These are phyloP conservation scores for Bubo scandiacus DNA, from an alignment of 2,113 vertebrate species.

Conservation along the genomic window DNA sequence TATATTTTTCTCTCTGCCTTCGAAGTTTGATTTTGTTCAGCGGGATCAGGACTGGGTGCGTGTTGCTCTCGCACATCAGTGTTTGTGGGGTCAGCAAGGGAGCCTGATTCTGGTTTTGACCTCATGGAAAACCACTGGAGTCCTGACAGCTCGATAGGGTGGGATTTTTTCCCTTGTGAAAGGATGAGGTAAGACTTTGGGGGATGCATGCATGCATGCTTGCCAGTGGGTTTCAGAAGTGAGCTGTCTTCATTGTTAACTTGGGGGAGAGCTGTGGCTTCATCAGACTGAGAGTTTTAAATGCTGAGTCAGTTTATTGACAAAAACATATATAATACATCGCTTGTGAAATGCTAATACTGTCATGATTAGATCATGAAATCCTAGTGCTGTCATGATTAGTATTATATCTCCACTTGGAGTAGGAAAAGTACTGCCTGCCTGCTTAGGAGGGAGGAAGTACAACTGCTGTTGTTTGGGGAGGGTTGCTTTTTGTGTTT, in stretches of 20 bases:
- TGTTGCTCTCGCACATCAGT: background rate
- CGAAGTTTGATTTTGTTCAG: background rate
- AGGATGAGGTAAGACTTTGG: background rate
- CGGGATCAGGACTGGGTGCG: background rate
- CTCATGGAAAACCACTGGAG: background rate
- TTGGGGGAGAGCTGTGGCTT: conserved; percentile 21
- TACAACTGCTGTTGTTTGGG: background rate
- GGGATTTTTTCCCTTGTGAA: conserved; percentile 25
- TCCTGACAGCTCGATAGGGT: background rate
- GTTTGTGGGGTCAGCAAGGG: background rate
- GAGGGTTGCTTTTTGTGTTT: background rate
- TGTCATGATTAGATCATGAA: conserved; percentile 57
- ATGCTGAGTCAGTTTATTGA: conserved; percentile 56
- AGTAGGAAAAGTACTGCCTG: conserved; percentile 49
- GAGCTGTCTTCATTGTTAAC: conserved; percentile 38
- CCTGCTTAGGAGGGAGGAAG: conserved; percentile 23
- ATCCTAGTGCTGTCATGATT: conserved; percentile 18
- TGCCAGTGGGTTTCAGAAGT: conserved; percentile 33
- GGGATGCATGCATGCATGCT: background rate
- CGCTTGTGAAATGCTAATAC: conserved; percentile 50
- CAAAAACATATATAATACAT: conserved; percentile 9
- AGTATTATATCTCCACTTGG: background rate
- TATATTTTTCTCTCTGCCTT: background rate
- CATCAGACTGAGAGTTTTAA: conserved; percentile 32
- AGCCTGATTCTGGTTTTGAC: background rate